Percentiles rank a stretch among this genome's conserved stretches.
Conservation (phyloP, 2,888 invertebrate genomes). For the Ectemnius continuus region DNA sequence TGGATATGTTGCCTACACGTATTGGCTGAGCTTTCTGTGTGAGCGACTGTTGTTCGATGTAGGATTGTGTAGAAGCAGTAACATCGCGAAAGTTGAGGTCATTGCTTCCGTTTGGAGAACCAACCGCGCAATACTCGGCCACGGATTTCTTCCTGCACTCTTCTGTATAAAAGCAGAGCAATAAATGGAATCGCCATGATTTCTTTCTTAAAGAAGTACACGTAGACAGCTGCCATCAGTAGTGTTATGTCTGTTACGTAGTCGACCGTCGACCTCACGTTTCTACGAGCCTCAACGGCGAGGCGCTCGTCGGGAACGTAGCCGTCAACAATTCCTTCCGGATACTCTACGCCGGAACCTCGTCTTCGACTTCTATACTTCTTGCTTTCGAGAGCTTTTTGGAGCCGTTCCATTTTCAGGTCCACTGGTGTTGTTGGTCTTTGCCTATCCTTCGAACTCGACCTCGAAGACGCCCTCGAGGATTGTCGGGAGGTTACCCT, state of each 20-base stretch:
- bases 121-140: slow-evolving; percentile 65
- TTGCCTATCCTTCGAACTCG: slow-evolving; percentile 69
- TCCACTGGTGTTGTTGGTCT: slow-evolving; percentile 72
- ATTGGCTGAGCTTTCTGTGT: not conserved
- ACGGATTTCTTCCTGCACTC: slow-evolving; percentile 84
- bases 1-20: not conserved
- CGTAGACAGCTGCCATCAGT: slow-evolving; percentile 87
- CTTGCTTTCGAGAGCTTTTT: slow-evolving; percentile 60
- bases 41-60: not conserved
- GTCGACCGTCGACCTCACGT: slow-evolving; percentile 85
- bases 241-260: slow-evolving; percentile 88
- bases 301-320: slow-evolving; percentile 77
- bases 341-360: slow-evolving; percentile 33
- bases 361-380: slow-evolving; percentile 53
- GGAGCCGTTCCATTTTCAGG: slow-evolving; percentile 72
- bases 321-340: slow-evolving; percentile 32
- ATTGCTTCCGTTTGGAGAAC: slow-evolving; percentile 53
- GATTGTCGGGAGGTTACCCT: slow-evolving; percentile 62
- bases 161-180: slow-evolving; percentile 87
- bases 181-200: slow-evolving; percentile 89
- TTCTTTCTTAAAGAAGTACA: slow-evolving; percentile 90
- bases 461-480: slow-evolving; percentile 69
- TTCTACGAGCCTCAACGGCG: slow-evolving; percentile 83
- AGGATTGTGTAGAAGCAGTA: not conserved
- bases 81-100: slow-evolving; percentile 15